Conservation (phyloP, 2,888 invertebrate species). For the Stenolophus ochropezus region DNA sequence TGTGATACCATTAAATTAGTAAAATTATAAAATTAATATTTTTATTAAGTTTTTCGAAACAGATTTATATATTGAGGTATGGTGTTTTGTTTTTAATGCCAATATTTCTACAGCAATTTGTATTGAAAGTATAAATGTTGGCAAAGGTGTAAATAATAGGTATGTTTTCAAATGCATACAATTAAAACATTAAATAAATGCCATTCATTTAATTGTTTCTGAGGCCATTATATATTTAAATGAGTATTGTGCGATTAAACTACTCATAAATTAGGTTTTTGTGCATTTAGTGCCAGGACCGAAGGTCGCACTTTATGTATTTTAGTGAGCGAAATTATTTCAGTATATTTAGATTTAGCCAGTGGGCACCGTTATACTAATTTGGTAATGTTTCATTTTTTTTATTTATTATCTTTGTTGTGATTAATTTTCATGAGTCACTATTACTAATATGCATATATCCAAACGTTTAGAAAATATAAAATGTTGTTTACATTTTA, state of each 20-base stretch:
- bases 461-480: no score
- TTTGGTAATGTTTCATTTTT: constrained; percentile 2
- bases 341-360: constrained; percentile 15
- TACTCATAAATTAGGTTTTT: constrained; percentile 41
- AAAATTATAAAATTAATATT: no score
- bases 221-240: constrained; percentile 43
- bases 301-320: constrained; percentile 30
- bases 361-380: neutral
- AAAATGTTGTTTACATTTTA: no score
- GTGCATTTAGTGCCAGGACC: constrained; percentile 10
- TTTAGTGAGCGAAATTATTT: constrained; percentile 6
- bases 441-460: no score
- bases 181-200: constrained; percentile 30
- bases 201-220: constrained; percentile 40
- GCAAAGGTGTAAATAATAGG: neutral
- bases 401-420: neutral
- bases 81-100: neutral
- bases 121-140: neutral
- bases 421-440: neutral
- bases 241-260: constrained; percentile 26
- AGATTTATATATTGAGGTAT: no score
- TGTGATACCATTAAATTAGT: no score
- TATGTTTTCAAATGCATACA: constrained; percentile 6
- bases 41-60: neutral
- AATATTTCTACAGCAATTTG: neutral